These are phyloP conservation scores for Mormyrus lacerda DNA, from an alignment of 2,113 vertebrate genomes.

Conservation along the genomic window DNA sequence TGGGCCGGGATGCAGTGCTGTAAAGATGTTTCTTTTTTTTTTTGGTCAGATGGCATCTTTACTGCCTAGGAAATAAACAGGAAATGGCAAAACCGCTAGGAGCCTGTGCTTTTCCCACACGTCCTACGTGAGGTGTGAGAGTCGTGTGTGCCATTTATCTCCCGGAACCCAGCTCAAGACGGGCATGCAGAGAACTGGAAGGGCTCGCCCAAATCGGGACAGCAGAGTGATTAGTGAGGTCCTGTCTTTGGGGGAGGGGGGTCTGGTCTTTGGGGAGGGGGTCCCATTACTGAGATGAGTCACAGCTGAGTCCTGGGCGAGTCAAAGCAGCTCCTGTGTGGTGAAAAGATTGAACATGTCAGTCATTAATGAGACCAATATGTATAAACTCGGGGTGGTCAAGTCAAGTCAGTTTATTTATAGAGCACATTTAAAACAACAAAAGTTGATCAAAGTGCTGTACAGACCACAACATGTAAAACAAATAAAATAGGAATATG, in stretches of 20 bases:
- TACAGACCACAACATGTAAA: too few species aligned
- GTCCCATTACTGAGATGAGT: not conserved
- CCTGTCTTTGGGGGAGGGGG: not conserved
- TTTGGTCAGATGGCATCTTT: constrained; percentile 23
- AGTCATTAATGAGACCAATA: not conserved
- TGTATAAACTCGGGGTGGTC: not conserved
- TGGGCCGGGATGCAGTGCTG: constrained; percentile 26
- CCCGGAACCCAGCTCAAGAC: not conserved
- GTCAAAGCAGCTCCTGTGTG: not conserved
- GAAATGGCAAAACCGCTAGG: constrained; percentile 13
- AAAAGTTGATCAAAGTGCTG: too few species aligned
- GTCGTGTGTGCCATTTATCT: not conserved
- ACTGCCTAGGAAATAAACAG: constrained; percentile 24
- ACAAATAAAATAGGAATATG: too few species aligned
- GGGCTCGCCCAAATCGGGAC: not conserved
- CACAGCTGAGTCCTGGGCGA: not conserved
- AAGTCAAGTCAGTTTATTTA: too few species aligned
- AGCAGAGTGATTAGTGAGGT: not conserved
- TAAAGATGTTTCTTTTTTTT: constrained; percentile 31
- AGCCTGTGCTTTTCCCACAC: not conserved
- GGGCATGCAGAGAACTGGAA: not conserved
- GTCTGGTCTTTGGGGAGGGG: not conserved
- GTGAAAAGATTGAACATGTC: not conserved
- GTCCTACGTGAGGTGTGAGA: not conserved
- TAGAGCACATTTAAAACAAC: not conserved